Evolutionary conservation across 1,140 invertebrate species (phyloP).

Genomic region (Musca domestica): DNA sequence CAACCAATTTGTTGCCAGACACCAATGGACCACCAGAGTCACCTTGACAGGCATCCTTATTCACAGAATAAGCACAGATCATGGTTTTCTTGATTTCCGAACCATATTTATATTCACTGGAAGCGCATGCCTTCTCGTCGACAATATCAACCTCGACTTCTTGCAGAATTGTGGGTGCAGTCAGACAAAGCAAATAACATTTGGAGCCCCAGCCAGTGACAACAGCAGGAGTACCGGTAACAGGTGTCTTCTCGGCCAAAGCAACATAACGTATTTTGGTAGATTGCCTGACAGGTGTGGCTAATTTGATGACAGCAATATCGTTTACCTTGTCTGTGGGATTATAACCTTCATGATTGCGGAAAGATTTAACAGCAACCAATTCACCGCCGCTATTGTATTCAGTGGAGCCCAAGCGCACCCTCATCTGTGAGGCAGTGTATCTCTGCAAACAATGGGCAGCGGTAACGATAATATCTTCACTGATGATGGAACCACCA

Average conservation of each 20-base stretch:
- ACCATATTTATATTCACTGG: constrained; percentile 28
- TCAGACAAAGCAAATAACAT: constrained; percentile 20
- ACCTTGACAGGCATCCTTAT: constrained; percentile 46
- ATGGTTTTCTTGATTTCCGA: constrained; percentile 41
- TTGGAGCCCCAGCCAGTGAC: constrained; percentile 36
- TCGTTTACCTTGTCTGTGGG: constrained; percentile 45
- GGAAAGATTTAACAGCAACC: constrained; percentile 2
- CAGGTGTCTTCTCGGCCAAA: constrained; percentile 29
- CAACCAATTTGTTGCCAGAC: constrained; percentile 47
- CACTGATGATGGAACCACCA: constrained; percentile 56
- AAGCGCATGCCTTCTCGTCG: constrained; percentile 30
- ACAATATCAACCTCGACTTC: constrained; percentile 12
- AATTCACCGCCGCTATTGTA: constrained; percentile 10
- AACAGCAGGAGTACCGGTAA: constrained; percentile 30
- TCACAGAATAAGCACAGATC: constrained; percentile 53
- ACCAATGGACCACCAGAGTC: constrained; percentile 58
- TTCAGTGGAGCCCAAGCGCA: constrained; percentile 17
- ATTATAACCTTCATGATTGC: constrained; percentile 8
- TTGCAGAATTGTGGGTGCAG: constrained; percentile 3
- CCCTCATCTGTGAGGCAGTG: not conserved
- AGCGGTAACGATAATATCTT: constrained; percentile 15
- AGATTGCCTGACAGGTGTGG: constrained; percentile 32
- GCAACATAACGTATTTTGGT: constrained; percentile 26
- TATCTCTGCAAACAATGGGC: constrained; percentile 30
- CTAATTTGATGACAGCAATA: constrained; percentile 46